Conservation (phyloP, 2,888 invertebrate genomes). For the Salticus scenicus region DNA sequence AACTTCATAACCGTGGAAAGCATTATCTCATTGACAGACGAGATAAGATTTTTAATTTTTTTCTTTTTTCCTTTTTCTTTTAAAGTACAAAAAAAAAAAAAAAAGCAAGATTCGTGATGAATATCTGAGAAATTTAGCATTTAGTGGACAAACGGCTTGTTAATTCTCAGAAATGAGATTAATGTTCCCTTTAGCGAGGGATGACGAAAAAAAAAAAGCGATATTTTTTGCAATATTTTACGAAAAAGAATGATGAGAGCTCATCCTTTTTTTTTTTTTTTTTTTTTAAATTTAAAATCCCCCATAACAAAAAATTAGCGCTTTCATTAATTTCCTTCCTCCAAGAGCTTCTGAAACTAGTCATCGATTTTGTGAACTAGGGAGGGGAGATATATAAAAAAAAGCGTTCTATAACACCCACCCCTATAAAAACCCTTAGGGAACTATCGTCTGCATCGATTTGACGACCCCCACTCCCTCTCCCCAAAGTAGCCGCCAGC, state of each 20-base stretch:
- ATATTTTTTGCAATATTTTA: conserved; percentile 14
- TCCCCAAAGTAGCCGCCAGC: conserved; percentile 59
- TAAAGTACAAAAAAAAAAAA: neutral
- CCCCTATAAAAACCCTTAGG: conserved; percentile 58
- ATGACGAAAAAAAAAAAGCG: neutral
- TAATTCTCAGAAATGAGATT: conserved; percentile 33
- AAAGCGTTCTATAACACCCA: conserved; percentile 64
- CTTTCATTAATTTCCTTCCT: conserved; percentile 66
- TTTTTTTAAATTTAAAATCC: conserved; percentile 44
- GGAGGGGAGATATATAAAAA: conserved; percentile 27
- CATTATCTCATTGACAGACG: too few species aligned
- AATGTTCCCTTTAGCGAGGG: conserved; percentile 13
- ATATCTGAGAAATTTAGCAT: neutral
- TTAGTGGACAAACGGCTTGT: conserved; percentile 31
- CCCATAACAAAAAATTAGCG: conserved; percentile 43
- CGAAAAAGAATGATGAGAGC: conserved; percentile 50
- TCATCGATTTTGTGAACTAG: conserved; percentile 48
- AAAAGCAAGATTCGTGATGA: neutral
- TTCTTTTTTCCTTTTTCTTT: neutral
- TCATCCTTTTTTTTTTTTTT: too few species aligned
- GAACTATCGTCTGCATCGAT: conserved; percentile 68
- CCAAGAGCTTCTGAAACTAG: conserved; percentile 60
- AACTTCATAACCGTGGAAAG: too few species aligned
- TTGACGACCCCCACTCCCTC: conserved; percentile 38
- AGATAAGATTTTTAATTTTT: too few species aligned